Evolutionary conservation across 2,888 invertebrate species (phyloP).

Genomic region (Atrina japonica): DNA sequence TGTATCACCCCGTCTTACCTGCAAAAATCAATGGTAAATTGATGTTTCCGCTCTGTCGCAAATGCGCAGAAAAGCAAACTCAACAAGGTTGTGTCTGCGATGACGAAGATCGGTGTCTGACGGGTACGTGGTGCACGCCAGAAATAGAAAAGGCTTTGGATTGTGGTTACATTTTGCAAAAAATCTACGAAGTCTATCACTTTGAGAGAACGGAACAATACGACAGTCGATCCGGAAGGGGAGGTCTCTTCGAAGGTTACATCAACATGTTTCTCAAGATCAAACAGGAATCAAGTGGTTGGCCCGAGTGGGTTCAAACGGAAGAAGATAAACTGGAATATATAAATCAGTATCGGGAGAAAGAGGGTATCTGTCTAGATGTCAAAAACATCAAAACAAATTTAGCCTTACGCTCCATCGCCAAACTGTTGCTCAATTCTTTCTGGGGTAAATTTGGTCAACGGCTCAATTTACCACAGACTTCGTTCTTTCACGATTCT

Average conservation of each 20-base stretch:
- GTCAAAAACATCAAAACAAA: constrained; percentile 19
- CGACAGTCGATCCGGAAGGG: constrained; percentile 9
- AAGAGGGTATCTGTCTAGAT: constrained; percentile 23
- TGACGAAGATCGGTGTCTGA: constrained; percentile 12
- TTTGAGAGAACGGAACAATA: constrained; percentile 23
- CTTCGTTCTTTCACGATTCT: constrained; percentile 18
- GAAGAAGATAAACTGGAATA: constrained; percentile 24
- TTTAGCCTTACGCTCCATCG: constrained; percentile 10
- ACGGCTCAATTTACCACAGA: constrained; percentile 8
- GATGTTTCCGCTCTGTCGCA: constrained; percentile 27
- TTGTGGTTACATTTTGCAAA: constrained; percentile 25
- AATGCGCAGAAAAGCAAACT: constrained; percentile 18
- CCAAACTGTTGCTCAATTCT: constrained; percentile 12
- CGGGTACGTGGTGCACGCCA: constrained; percentile 29
- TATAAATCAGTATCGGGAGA: constrained; percentile 9
- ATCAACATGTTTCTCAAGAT: constrained; percentile 27
- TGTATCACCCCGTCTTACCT: constrained; percentile 53
- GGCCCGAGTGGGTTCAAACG: constrained; percentile 2
- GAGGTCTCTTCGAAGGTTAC: constrained; percentile 28
- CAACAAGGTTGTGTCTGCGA: neutral
- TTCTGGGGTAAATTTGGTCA: constrained; percentile 28
- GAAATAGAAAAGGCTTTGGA: constrained; percentile 29
- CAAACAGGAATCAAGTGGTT: constrained; percentile 35
- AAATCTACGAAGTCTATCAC: constrained; percentile 42
- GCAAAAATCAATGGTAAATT: constrained; percentile 27